Evolutionary conservation across 1,140 invertebrate genomes (phyloP).

Genomic region (Calephelis virginiensis): DNA sequence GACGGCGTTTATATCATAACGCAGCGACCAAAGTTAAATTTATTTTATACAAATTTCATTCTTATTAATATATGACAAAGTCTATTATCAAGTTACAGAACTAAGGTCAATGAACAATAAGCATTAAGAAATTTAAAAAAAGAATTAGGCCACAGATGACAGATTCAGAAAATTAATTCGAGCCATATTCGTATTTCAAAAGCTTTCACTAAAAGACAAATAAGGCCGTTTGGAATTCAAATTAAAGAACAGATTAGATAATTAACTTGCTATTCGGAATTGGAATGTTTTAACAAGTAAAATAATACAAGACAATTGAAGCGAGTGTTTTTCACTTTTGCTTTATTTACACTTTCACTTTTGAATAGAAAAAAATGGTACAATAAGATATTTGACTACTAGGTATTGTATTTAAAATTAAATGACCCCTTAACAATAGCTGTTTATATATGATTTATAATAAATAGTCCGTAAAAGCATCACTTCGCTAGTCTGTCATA

Average conservation of each 20-base stretch:
- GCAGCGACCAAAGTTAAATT: not conserved
- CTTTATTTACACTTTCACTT: conserved; percentile 1
- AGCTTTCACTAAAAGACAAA: conserved; percentile 16
- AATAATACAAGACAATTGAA: not conserved
- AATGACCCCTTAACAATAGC: too few relatives aligned
- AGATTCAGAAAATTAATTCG: conserved; percentile 18
- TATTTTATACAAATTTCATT: conserved; percentile 2
- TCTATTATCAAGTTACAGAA: not conserved
- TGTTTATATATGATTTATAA: too few relatives aligned
- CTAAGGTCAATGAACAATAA: not conserved
- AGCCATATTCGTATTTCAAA: conserved; percentile 14
- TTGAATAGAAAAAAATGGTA: not conserved
- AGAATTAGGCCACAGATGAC: conserved; percentile 8
- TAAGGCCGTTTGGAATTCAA: conserved; percentile 2
- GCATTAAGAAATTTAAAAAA: conserved; percentile 3
- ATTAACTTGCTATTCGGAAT: not conserved
- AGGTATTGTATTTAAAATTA: too few relatives aligned
- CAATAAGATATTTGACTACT: not conserved
- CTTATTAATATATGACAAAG: not conserved
- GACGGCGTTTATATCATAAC: too few relatives aligned
- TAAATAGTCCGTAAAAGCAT: too few relatives aligned
- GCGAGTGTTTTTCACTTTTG: not conserved
- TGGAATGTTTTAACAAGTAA: not conserved
- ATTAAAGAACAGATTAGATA: conserved; percentile 11
- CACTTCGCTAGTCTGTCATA: too few relatives aligned